phyloP scores from a whole-genome alignment of 2,113 vertebrate species.

The Anguilla rostrata region DNA sequence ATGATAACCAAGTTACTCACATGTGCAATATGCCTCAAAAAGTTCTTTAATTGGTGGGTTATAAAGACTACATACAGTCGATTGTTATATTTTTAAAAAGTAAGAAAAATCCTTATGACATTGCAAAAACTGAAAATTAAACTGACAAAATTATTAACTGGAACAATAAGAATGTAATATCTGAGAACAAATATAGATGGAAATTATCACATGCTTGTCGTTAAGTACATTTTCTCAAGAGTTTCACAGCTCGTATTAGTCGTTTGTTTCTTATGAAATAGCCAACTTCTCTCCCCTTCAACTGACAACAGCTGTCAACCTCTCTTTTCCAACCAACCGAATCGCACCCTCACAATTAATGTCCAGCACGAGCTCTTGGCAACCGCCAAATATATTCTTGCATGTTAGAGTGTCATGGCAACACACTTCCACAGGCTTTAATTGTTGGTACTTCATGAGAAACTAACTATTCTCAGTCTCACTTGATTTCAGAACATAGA shows the following conservation, averaged over 20 bases:
- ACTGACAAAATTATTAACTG: background rate
- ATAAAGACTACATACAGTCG: no score
- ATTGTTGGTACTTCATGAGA: background rate
- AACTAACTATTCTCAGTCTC: background rate
- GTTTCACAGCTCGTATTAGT: background rate
- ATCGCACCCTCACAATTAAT: background rate
- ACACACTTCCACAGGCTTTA: background rate
- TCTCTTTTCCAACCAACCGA: background rate
- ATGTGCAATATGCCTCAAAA: background rate
- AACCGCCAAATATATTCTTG: background rate
- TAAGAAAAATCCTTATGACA: background rate
- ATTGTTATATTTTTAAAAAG: background rate
- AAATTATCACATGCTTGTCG: background rate
- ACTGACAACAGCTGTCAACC: background rate
- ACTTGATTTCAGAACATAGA: background rate
- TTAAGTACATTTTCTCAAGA: background rate
- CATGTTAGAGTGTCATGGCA: background rate
- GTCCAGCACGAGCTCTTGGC: constrained; percentile 2
- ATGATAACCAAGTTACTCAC: background rate
- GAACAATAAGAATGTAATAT: background rate
- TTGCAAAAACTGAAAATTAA: background rate
- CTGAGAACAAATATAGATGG: background rate
- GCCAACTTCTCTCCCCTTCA: background rate
- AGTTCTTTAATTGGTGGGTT: background rate
- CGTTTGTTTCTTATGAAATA: background rate